Evolutionary conservation across 2,797 vertebrate species (phyloP).

Genomic region (Scyliorhinus canicula): DNA sequence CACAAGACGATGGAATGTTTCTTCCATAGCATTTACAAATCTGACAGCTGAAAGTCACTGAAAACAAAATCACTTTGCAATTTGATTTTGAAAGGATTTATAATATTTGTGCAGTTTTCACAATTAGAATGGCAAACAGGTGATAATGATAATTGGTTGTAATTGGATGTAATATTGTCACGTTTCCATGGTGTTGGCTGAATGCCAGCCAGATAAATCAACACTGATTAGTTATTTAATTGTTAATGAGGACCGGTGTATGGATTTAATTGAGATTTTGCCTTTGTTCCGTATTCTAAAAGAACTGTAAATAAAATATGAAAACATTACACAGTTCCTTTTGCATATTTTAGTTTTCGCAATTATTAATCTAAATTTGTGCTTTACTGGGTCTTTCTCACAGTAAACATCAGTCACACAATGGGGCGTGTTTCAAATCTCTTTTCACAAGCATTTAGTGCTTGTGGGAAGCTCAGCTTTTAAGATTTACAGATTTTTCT

Average conservation of each 20-base stretch:
- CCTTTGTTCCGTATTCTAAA: not conserved
- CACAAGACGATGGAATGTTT: not conserved
- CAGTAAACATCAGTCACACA: not conserved
- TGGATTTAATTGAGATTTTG: not conserved
- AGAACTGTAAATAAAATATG: not conserved
- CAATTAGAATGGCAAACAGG: slow-evolving; percentile 25
- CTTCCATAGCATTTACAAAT: not conserved
- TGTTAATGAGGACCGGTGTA: not conserved
- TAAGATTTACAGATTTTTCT: not conserved
- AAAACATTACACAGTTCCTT: not conserved
- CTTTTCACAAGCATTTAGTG: not conserved
- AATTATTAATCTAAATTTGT: not conserved
- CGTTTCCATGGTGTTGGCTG: not conserved
- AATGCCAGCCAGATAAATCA: not conserved
- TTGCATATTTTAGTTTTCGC: not conserved
- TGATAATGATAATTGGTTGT: not conserved
- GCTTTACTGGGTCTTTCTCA: not conserved
- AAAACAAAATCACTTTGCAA: not conserved
- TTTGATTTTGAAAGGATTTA: not conserved
- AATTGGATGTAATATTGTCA: slow-evolving; percentile 10
- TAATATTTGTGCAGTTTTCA: slow-evolving; percentile 27
- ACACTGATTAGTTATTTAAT: not conserved
- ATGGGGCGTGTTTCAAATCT: not conserved
- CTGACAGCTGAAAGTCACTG: not conserved
- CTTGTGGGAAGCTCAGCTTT: not conserved